Conservation (phyloP, 2,888 invertebrate species). For the Pristionchus exspectatus region DNA sequence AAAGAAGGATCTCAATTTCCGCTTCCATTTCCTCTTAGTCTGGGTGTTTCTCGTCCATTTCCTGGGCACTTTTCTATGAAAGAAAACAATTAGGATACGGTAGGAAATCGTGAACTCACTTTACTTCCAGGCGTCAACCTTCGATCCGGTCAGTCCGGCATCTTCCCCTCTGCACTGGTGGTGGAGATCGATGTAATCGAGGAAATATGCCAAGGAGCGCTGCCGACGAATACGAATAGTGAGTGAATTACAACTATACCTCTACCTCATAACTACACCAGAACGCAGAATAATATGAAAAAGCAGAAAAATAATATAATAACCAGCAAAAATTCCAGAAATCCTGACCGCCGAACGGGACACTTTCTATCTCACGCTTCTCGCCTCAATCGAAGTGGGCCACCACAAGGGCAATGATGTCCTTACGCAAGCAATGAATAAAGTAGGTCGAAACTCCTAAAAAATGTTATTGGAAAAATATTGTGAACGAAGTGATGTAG, state of each 20-base stretch:
- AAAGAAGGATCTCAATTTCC: background rate
- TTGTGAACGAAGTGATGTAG: too few relatives aligned
- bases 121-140: constrained; percentile 89
- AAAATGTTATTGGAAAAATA: too few relatives aligned
- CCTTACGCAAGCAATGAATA: constrained; percentile 81
- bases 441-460: constrained; percentile 60
- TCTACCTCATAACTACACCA: background rate
- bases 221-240: constrained; percentile 71
- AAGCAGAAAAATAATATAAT: too few relatives aligned
- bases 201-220: constrained; percentile 84
- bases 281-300: too few relatives aligned
- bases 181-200: constrained; percentile 97
- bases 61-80: background rate
- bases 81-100: background rate
- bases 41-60: background rate
- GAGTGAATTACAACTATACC: constrained; percentile 33
- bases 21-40: background rate
- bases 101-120: background rate
- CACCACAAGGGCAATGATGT: constrained; percentile 98
- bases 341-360: constrained; percentile 73
- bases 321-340: constrained; percentile 61
- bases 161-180: constrained; percentile 97
- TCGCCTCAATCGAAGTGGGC: constrained; percentile 95
- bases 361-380: constrained; percentile 86
- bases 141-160: constrained; percentile 92